Percentiles rank a stretch among this genome's conserved stretches.
Conservation (phyloP, 2,113 vertebrate genomes). For the Oenanthe melanoleuca region DNA sequence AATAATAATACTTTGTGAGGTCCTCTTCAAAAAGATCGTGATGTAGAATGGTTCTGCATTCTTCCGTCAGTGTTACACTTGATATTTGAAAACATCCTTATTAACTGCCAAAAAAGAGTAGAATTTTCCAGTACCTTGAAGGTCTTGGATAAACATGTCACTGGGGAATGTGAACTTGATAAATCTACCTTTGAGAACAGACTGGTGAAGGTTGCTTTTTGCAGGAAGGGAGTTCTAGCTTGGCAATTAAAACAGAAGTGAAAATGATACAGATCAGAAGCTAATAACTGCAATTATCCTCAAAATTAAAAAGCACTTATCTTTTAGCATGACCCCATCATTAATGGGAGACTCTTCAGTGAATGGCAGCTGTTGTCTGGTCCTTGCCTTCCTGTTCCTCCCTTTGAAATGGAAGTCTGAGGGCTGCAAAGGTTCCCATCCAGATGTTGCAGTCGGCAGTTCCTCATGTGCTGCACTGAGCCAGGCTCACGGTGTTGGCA, state of each 20-base stretch:
- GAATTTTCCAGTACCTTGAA: background rate
- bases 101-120: background rate
- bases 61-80: background rate
- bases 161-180: background rate
- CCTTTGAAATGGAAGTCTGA: background rate
- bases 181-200: background rate
- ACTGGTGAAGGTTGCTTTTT: background rate
- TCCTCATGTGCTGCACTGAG: rapidly evolving
- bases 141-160: background rate
- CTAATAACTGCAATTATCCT: background rate
- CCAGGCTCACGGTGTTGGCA: rapidly evolving
- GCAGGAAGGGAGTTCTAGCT: background rate
- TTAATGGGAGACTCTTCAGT: background rate
- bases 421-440: background rate
- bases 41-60: background rate
- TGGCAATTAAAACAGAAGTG: background rate
- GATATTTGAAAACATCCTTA: background rate
- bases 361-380: background rate
- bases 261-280: background rate
- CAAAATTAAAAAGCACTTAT: background rate
- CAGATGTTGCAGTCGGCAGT: rapidly evolving
- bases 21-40: background rate
- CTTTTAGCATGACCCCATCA: background rate
- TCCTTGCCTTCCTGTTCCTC: background rate
- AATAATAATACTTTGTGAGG: background rate